Evolutionary conservation across 2,113 vertebrate genomes (phyloP).

Genomic region (Bos indicus): DNA sequence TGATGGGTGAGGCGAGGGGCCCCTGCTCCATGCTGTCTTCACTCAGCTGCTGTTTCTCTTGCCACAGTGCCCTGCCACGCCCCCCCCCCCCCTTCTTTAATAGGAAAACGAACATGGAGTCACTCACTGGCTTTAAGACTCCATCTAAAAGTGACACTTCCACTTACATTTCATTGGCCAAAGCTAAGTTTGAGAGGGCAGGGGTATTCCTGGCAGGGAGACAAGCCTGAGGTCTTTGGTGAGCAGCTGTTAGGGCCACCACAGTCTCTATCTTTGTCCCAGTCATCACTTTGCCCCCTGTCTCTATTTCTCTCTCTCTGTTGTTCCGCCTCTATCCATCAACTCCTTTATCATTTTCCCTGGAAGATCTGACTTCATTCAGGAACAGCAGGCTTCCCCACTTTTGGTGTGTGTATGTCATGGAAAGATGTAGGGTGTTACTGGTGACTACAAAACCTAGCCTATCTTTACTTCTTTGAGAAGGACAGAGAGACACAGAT

Average conservation of each 20-base stretch:
- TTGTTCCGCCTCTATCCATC: background rate
- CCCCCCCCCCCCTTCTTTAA: background rate
- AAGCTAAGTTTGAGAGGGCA: background rate
- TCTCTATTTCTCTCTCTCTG: background rate
- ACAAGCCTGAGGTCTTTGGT: background rate
- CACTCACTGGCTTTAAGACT: background rate
- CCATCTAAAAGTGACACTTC: background rate
- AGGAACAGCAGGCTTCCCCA: background rate
- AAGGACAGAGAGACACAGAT: slow-evolving; percentile 66
- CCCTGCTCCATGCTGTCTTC: background rate
- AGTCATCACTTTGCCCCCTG: background rate
- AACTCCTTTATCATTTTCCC: background rate
- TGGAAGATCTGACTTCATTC: background rate
- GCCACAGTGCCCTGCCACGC: background rate
- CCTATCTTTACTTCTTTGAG: background rate
- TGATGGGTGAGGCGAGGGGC: background rate
- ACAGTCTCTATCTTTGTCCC: background rate
- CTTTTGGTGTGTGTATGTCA: background rate
- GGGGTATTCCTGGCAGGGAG: background rate
- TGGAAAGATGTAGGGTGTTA: background rate
- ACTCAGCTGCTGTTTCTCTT: background rate
- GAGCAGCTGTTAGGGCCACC: background rate
- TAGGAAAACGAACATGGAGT: background rate
- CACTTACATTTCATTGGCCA: background rate
- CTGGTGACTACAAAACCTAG: background rate